phyloP scores from a whole-genome alignment of 1,140 invertebrate species.

The Acyrthosiphon pisum region DNA sequence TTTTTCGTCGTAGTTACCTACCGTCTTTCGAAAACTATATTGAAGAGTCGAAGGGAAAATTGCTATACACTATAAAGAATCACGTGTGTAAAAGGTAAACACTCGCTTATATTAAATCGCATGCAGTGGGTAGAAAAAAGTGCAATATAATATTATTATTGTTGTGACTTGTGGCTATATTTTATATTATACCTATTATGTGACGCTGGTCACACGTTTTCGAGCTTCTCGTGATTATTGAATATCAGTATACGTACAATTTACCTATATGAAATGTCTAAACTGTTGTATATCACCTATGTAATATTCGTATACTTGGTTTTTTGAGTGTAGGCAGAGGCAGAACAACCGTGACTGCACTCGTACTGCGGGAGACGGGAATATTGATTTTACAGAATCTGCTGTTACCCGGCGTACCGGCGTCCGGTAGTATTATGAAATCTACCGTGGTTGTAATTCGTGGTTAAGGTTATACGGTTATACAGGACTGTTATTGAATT shows the following conservation, averaged over 20 bases:
- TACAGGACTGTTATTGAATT: background rate
- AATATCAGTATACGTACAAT: background rate
- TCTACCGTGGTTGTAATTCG: background rate
- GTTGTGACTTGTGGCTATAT: no score
- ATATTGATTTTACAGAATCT: background rate
- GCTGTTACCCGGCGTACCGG: background rate
- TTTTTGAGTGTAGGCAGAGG: background rate
- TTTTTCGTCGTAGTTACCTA: background rate
- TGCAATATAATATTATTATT: background rate
- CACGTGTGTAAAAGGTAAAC: background rate
- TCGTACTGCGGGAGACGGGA: background rate
- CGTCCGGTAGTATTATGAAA: background rate
- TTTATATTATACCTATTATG: background rate
- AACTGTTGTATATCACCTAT: background rate
- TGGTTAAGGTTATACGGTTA: background rate
- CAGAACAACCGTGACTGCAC: background rate
- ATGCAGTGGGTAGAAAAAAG: background rate
- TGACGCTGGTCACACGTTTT: background rate
- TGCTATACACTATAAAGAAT: background rate
- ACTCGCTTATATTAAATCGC: background rate
- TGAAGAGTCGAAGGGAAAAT: background rate
- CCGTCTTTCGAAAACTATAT: background rate
- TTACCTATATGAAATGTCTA: background rate
- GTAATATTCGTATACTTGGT: background rate
- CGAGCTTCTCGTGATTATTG: background rate